Evolutionary conservation across 2,888 invertebrate genomes (phyloP), one percentile per base, ranked within the genome.

Genomic region (Cheilosia urbana): DNA sequence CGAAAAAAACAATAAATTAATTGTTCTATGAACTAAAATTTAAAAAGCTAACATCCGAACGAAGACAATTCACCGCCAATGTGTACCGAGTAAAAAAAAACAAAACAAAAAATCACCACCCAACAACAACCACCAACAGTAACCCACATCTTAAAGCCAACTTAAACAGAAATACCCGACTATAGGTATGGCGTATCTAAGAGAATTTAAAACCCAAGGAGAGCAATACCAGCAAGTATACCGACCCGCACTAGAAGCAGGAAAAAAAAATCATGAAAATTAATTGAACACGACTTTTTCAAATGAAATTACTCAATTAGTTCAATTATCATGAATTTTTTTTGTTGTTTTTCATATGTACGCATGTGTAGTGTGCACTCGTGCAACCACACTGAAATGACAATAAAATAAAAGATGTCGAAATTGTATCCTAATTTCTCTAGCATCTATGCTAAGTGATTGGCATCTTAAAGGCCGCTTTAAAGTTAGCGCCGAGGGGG

Each of bases 241-340:
- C 17, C 27, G 13, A n/a, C 11, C 34, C 62, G 17, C n/a, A 4
- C 11, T 7, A 15, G 6, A 15, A 24, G 17, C 9, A 21, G 21
- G 19, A 15, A 11, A 42, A 66, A 81, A 82, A 87, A 87, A 82
- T 57, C 73, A 84, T 79, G 76, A 84, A 87, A 79, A 83, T 88
- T 88, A 88, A 88, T 88, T 88, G 88, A 88, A 88, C 88, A 88
- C 88, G 88, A 88, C 87, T 87, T 87, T 85, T 81, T 88, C 87
- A 88, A 88, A 88, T 88, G 88, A 88, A 88, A 88, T 88, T 88
- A 88, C 87, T 88, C 88, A 88, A 88, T 88, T 88, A 88, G 88
- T 88, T 88, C 88, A 88, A 88, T 88, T 88, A 88, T 88, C 87
- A 81, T 88, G 85, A 88, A 87, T 88, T 88, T 88, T 88, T 62